Evolutionary conservation across 2,888 invertebrate genomes (phyloP).

Genomic region (Phasia obesa): DNA sequence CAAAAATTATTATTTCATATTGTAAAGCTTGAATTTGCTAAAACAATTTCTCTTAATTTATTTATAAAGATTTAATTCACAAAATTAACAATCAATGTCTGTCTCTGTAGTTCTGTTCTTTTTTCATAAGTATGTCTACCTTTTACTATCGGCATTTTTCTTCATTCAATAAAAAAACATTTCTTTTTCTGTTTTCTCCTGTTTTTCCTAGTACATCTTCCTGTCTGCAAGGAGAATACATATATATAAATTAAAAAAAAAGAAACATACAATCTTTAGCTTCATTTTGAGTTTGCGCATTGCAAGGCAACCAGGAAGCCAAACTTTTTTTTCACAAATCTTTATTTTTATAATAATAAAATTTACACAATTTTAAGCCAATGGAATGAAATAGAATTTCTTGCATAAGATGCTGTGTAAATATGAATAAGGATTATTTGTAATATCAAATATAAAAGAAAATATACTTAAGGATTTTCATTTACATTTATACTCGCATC

Average conservation of each 20-base stretch:
- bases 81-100: too few species aligned
- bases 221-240: slow-evolving; percentile 41
- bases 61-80: too few species aligned
- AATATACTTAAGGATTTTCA: background rate
- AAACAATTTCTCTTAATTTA: too few species aligned
- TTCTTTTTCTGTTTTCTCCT: slow-evolving; percentile 26
- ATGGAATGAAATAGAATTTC: slow-evolving; percentile 23
- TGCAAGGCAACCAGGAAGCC: slow-evolving; percentile 39
- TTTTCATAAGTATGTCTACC: background rate
- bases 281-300: slow-evolving; percentile 53
- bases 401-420: slow-evolving; percentile 17
- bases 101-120: too few species aligned
- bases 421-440: slow-evolving; percentile 25
- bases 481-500: background rate
- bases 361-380: slow-evolving; percentile 49
- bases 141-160: slow-evolving; percentile 51
- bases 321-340: slow-evolving; percentile 45
- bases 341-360: slow-evolving; percentile 36
- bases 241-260: too few species aligned
- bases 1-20: too few species aligned
- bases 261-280: slow-evolving; percentile 19
- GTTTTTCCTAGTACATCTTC: slow-evolving; percentile 40
- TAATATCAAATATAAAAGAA: background rate
- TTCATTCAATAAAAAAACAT: slow-evolving; percentile 12
- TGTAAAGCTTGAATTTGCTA: too few species aligned